Evolutionary conservation across 1,140 invertebrate species (phyloP), one percentile per base, ranked within the genome.

Genomic region (Orchesella cincta): DNA sequence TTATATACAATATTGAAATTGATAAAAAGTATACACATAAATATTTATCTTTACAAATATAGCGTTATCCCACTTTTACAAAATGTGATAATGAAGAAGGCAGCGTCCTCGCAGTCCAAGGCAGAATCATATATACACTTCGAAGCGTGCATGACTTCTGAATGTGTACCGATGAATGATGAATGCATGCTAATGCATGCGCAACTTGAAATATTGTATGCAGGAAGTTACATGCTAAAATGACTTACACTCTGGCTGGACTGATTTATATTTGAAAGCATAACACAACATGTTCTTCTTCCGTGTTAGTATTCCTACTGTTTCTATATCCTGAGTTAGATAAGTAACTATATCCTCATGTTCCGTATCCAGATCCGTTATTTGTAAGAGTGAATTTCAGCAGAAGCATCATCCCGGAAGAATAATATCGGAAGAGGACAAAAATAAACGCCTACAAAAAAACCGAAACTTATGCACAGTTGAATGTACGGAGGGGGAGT

Each of bases 361-460:
- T 46, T 8, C 39, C 18, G 5, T 46, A 46, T 46, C n/a, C n/a
- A n/a, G n/a, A n/a, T n/a, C n/a, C n/a, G n/a, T 46, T 46, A 46
- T 46, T 46, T 8, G 39, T 46, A 46, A 46, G 20, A 46, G 8
- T 8, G 39, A 46, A 46, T 46, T 12, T 46, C 20, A 46, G 8
- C 39, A 46, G 8, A 12, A 46, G 39, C 39, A 57, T 67, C 33
- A 67, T 67, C 62, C 62, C 62, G 62, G 62, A 67, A 67, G 62
- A 67, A 31, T 33, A 67, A 14, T 31, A 26, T 67, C 62, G 62
- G 62, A 67, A 33, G 31, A 33, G 31, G 62, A 67, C 62, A 67
- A 67, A 67, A 67, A 67, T 67, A 67, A 33, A 67, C 62, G 62
- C 62, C 62, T 67, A 67, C 62, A 67, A 67, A 67, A 29, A 67